A percentile compares a stretch with the other conserved stretches of the same genome.
These are phyloP conservation scores for Drosophila rhopaloa DNA, from an alignment of 1,140 invertebrate genomes.

Conservation along the genomic window DNA sequence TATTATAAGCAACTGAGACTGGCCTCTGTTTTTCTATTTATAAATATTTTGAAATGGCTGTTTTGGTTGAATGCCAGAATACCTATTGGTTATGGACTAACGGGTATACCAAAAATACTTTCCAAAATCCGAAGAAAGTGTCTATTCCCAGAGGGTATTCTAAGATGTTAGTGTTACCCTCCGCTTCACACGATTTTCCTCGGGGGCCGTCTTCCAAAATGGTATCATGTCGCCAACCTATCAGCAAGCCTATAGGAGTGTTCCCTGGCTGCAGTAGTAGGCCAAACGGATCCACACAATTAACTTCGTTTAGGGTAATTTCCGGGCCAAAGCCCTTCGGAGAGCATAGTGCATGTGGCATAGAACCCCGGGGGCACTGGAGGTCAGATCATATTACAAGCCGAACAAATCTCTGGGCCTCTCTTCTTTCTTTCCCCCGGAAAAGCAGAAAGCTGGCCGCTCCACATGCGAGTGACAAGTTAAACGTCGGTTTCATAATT, in stretches of 20 bases:
- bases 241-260: slow-evolving; percentile 30
- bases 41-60: too few relatives aligned
- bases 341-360: not conserved
- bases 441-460: slow-evolving; percentile 1
- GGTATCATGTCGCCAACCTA: slow-evolving; percentile 30
- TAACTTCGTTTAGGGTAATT: slow-evolving; percentile 48
- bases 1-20: too few relatives aligned
- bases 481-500: slow-evolving; percentile 76
- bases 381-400: slow-evolving; percentile 16
- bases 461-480: slow-evolving; percentile 61
- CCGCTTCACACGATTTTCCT: slow-evolving; percentile 11
- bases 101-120: not conserved
- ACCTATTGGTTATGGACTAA: not conserved
- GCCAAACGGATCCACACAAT: slow-evolving; percentile 50
- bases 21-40: too few relatives aligned
- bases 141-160: not conserved
- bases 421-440: slow-evolving; percentile 9
- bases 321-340: slow-evolving; percentile 25
- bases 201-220: slow-evolving; percentile 9
- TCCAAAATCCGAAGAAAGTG: not conserved
- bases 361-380: not conserved
- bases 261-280: slow-evolving; percentile 15
- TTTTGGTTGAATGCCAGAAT: too few relatives aligned
- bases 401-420: slow-evolving; percentile 15
- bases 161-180: not conserved